phyloP scores from a whole-genome alignment of 2,113 vertebrate species.

The Ameiurus melas region DNA sequence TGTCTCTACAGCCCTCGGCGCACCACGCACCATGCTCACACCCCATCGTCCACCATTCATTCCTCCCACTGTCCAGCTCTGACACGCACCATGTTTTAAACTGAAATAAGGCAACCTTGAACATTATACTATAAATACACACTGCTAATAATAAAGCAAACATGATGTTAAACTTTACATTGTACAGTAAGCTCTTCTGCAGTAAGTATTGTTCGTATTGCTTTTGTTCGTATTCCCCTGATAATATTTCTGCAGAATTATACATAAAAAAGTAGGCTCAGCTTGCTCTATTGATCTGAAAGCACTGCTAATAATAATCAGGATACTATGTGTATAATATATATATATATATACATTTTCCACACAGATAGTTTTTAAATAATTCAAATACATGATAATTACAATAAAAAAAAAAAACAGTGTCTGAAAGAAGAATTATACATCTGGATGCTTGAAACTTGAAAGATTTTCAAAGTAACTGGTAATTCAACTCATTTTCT shows the following conservation, averaged over 20 bases:
- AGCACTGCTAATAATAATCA: not conserved
- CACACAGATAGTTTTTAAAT: constrained; percentile 53
- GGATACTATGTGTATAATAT: too few species aligned
- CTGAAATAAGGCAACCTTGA: not conserved
- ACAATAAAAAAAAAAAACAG: constrained; percentile 43
- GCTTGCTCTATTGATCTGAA: constrained; percentile 47
- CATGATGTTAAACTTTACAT: not conserved
- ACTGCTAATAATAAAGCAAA: not conserved
- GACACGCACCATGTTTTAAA: not conserved
- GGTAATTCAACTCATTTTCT: constrained; percentile 37
- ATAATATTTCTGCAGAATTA: not conserved
- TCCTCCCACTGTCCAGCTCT: not conserved
- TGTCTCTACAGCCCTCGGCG: constrained; percentile 85
- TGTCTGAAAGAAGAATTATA: constrained; percentile 29
- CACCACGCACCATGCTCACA: constrained; percentile 48
- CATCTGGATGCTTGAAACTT: constrained; percentile 48
- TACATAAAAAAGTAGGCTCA: constrained; percentile 33
- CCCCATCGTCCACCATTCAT: constrained; percentile 3
- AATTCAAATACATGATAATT: constrained; percentile 45
- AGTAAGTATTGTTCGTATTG: not conserved
- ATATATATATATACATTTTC: too few species aligned
- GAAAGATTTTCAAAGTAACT: constrained; percentile 40
- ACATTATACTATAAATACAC: not conserved
- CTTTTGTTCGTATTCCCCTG: constrained; percentile 35
- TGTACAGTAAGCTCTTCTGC: constrained; percentile 39